Evolutionary conservation across 2,888 invertebrate genomes (phyloP).

Genomic region (Eupithecia tripunctaria): DNA sequence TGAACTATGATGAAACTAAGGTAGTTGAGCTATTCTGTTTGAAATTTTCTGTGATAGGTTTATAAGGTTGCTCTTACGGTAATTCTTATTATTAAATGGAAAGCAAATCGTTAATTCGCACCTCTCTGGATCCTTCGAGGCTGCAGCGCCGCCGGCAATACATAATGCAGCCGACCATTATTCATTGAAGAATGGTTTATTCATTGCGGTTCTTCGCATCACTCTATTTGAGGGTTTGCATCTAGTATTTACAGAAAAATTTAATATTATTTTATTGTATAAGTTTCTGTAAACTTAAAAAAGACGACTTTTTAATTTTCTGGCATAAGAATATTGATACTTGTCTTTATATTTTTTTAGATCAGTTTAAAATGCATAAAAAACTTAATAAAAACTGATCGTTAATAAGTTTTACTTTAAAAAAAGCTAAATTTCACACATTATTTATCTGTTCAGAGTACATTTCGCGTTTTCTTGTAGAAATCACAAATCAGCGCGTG

Average conservation of each 20-base stretch:
- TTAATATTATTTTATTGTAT: background rate
- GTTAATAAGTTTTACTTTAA: background rate
- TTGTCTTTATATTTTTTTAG: background rate
- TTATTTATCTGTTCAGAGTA: background rate
- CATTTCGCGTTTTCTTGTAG: background rate
- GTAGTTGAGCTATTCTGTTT: background rate
- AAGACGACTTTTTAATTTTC: background rate
- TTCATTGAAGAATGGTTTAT: slow-evolving; percentile 57
- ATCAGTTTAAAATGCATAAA: background rate
- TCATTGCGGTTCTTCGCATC: slow-evolving; percentile 51
- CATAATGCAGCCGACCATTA: slow-evolving; percentile 59
- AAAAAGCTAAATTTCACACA: too few relatives aligned
- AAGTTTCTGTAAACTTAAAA: background rate
- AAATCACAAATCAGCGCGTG: too few relatives aligned
- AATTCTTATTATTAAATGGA: slow-evolving; percentile 29
- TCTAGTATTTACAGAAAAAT: slow-evolving; percentile 31
- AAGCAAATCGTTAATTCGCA: slow-evolving; percentile 45
- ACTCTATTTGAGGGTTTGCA: slow-evolving; percentile 40
- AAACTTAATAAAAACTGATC: fast-evolving
- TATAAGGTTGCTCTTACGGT: background rate
- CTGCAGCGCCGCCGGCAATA: slow-evolving; percentile 52
- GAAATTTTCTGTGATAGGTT: background rate
- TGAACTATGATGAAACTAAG: background rate
- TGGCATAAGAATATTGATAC: background rate
- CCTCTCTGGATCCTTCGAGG: slow-evolving; percentile 42